Evolutionary conservation across 1,140 invertebrate genomes (phyloP), one percentile per base, ranked within the genome.

Genomic region (Drosophila miranda): DNA sequence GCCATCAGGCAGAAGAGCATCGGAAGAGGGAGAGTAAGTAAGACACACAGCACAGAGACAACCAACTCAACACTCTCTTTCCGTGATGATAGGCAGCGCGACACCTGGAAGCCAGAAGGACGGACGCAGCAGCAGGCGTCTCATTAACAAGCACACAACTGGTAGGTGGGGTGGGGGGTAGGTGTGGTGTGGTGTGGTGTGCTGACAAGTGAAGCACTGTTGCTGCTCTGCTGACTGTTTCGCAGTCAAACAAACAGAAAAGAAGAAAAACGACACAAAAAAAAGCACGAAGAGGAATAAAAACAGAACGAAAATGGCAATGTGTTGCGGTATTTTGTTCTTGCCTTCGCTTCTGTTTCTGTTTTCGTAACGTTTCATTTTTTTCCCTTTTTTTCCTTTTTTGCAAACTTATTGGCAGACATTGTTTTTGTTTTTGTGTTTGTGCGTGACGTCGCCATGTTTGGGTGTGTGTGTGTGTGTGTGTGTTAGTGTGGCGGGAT

Each of bases 321-420:
- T 87, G 82, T 87, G 82, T 87, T 86, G 82, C 82, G 66, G 82
- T 66, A 86, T 75, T 87, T 76, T 87, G 73, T 74, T 75, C 46
- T 82, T 70, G 75, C 64, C 73, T 79, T 80, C 64, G 53, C 42
- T 78, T 63, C 50, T 58, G 57, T 69, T 63, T 54, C 55, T 72
- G 74, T 77, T 86, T 86, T 68, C 51, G 48, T 68, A 48, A 38
- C 50, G 64, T 68, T 48, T 26, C 23, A 26, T 26, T 26, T 26
- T 28, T 68, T 16, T n/a, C n/a, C 16, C 16, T 16, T 16, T 41
- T 64, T 30, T 67, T 52, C 44, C 44, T 72, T 72, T 80, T 74
- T 81, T 81, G 69, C 81, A 81, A 73, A 81, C 81, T 86, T 84
- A 84, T 84, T 86, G 81, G 82, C 81, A 86, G 64, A 67, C 81